A percentile compares a stretch with the other conserved stretches of the same genome.
These are phyloP conservation scores for Prunella strophiata DNA, from an alignment of 2,797 vertebrate genomes.

Conservation along the genomic window DNA sequence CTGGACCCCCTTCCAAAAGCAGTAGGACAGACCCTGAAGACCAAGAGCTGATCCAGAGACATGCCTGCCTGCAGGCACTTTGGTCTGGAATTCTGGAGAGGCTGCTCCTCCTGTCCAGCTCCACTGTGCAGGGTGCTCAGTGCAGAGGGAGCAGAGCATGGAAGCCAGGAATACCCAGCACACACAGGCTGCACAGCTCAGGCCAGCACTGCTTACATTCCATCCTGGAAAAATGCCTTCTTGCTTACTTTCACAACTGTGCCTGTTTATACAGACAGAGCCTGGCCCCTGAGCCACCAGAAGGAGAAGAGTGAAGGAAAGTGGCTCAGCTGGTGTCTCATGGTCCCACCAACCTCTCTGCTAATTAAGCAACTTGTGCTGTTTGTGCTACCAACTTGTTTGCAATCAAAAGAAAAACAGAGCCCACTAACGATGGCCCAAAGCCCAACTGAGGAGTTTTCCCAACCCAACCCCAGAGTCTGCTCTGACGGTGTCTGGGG, in stretches of 20 bases:
- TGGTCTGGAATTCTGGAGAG: neutral
- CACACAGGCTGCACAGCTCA: neutral
- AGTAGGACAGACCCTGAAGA: neutral
- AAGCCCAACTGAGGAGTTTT: rapidly evolving
- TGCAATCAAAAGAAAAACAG: neutral
- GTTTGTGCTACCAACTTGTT: neutral
- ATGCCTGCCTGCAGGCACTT: rapidly evolving
- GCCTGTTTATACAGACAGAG: neutral
- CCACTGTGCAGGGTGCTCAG: neutral
- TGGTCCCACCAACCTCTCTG: neutral
- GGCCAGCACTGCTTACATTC: neutral
- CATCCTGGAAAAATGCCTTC: neutral
- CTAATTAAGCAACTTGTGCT: neutral
- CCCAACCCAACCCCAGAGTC: rapidly evolving
- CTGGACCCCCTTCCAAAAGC: neutral
- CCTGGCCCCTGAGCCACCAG: neutral
- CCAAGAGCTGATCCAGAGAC: neutral
- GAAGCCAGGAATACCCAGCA: neutral
- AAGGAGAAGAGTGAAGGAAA: neutral
- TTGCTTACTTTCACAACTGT: neutral
- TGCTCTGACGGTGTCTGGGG: rapidly evolving
- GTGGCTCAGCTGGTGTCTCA: rapidly evolving
- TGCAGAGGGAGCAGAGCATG: neutral
- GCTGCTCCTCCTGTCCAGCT: neutral
- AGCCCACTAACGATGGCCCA: rapidly evolving